phyloP scores from a whole-genome alignment of 2,888 invertebrate species.

The Altica lythri region DNA sequence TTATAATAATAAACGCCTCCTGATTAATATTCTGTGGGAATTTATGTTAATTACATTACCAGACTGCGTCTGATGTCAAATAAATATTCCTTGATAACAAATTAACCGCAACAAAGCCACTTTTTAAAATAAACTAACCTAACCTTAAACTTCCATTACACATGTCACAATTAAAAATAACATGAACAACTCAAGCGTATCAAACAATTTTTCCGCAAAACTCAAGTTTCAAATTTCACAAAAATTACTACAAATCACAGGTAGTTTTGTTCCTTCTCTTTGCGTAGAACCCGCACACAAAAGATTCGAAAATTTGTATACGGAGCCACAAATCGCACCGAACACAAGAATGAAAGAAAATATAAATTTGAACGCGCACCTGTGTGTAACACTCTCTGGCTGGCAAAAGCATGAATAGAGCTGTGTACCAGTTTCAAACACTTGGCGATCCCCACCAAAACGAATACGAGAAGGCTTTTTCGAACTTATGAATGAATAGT shows the following conservation, averaged over 20 bases:
- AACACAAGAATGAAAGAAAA: conserved; percentile 28
- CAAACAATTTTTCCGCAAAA: background rate
- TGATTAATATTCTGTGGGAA: no score
- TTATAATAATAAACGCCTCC: no score
- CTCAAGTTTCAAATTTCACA: conserved; percentile 3
- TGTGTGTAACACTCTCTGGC: conserved; percentile 27
- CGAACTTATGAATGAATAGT: conserved; percentile 62
- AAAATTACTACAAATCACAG: conserved; percentile 1
- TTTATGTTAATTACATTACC: no score
- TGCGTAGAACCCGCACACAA: background rate
- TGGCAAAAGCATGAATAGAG: conserved; percentile 34
- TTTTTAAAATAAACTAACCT: background rate
- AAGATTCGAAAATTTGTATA: conserved; percentile 8
- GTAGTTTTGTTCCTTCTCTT: no score
- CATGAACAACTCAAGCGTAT: conserved; percentile 5
- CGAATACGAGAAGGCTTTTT: conserved; percentile 35
- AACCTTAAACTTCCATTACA: conserved; percentile 7
- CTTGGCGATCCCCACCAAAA: conserved; percentile 48
- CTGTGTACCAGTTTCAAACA: conserved; percentile 39
- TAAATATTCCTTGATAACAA: no score
- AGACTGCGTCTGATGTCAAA: no score
- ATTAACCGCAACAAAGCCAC: no score
- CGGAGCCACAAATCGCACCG: conserved; percentile 28
- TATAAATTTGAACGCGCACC: no score
- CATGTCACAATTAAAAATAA: conserved; percentile 1